Conservation (phyloP, 2,113 vertebrate genomes). For the Galemys pyrenaicus region DNA sequence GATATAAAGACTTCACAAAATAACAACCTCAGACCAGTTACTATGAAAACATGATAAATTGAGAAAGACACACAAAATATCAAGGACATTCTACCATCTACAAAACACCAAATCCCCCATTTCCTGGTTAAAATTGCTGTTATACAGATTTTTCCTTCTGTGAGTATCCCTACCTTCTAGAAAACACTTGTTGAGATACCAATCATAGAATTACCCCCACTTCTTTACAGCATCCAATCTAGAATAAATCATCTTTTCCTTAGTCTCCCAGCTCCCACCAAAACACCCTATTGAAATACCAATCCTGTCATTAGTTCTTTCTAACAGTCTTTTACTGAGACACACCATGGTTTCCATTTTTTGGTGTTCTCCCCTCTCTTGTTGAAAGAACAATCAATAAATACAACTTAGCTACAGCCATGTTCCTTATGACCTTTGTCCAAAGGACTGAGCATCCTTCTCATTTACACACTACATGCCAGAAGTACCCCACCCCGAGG, state of each 20-base stretch:
- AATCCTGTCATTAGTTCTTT: background rate
- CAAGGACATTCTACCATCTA: background rate
- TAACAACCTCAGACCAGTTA: background rate
- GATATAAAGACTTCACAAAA: background rate
- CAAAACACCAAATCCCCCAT: background rate
- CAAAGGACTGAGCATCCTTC: background rate
- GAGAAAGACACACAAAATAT: background rate
- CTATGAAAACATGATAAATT: background rate
- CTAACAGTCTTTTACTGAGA: background rate
- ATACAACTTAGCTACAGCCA: background rate
- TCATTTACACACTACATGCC: background rate
- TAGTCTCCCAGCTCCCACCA: background rate
- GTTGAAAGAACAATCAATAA: background rate
- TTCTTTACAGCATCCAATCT: background rate
- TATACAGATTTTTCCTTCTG: background rate
- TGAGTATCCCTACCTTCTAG: background rate
- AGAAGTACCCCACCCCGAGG: no score
- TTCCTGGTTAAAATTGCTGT: background rate
- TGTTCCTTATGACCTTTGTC: background rate
- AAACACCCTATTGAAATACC: background rate
- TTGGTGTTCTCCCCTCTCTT: background rate
- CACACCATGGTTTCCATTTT: rapidly evolving
- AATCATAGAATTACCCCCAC: background rate
- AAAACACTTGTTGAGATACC: background rate
- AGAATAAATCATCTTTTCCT: background rate